Base-by-base conservation (phyloP, 2,113 vertebrate species). In the Passer domesticus region DNA sequence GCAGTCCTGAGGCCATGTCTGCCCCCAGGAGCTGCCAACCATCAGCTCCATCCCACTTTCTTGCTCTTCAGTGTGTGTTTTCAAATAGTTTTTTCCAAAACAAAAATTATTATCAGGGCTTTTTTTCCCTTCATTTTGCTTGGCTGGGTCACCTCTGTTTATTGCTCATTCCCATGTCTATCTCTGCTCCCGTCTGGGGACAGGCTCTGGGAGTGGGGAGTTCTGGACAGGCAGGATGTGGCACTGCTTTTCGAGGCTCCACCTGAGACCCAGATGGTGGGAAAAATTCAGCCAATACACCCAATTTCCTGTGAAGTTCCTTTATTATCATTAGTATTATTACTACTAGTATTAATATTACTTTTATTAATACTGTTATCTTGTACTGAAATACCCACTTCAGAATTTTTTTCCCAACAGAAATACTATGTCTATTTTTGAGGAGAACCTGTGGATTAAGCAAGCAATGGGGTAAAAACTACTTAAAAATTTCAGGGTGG, bases 181-280 rank as follows among this genome's bases (percentile, higher is more conserved):
- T 74, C 62, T 49, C 39, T 31, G 14, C 39, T 78, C 46, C n/a
- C 1, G 7, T 23, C 4, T 70, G 77, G 43, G 31, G 64, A 37
- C 1, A 10, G 72, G 67, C 37, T 44, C 4, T 3, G 24, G 14
- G 64, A 41, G 49, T 0, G 0, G 33, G 15, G 59, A 44, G 27
- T 25, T 85, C 50, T 69, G n/a, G 59, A 33, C 35, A 35, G 13
- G 64, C 23, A 59, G 50, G 63, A 58, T n/a, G 44, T 3, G 13
- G 9, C 12, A 4, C 39, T 72, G 44, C 62, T 31, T 76, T 15
- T 64, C 0, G 0, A 44, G 39, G 35, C 15, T 70, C 43, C 2
- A 13, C 24, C 55, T 53, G 50, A 1, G 10, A 86, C 24, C 9
- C 1, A 44, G 50, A 31, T 0, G 2, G 52, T 22, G 60, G 47